Percentiles rank a stretch among this genome's conserved stretches.
phyloP scores from a whole-genome alignment of 2,797 vertebrate species.

The Cossypha polioptera region DNA sequence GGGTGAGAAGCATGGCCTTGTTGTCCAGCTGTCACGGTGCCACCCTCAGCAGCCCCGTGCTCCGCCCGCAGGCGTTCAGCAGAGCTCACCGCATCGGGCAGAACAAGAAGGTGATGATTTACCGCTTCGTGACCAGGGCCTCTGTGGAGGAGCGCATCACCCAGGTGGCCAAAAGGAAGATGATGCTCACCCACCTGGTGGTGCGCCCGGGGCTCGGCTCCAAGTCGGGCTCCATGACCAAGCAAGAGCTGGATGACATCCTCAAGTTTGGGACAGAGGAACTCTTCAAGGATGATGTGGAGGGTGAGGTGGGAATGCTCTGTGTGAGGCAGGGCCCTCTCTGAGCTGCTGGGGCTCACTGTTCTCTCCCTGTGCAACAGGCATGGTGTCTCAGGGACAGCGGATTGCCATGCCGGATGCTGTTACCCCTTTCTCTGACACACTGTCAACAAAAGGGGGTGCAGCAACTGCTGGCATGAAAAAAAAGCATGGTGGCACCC shows the following conservation, averaged over 20 bases:
- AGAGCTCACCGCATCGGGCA: constrained; percentile 96
- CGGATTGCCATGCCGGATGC: constrained; percentile 47
- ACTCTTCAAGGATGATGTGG: constrained; percentile 96
- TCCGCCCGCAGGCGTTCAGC: constrained; percentile 87
- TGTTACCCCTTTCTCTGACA: constrained; percentile 58
- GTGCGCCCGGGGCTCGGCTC: constrained; percentile 95
- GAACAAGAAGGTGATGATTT: constrained; percentile 99
- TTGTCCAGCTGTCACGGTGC: fast-evolving
- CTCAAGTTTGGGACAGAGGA: constrained; percentile 98
- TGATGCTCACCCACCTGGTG: constrained; percentile 98
- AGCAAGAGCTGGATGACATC: constrained; percentile 97
- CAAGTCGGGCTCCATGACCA: constrained; percentile 98
- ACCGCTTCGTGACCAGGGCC: constrained; percentile 95
- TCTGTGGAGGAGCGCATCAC: constrained; percentile 97
- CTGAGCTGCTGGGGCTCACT: not conserved
- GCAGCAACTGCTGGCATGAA: constrained; percentile 51
- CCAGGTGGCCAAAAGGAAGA: constrained; percentile 98
- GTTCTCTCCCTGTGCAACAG: not conserved
- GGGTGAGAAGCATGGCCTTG: not conserved
- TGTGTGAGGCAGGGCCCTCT: fast-evolving
- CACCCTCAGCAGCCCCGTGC: fast-evolving
- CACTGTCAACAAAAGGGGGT: constrained; percentile 60
- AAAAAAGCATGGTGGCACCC: constrained; percentile 75
- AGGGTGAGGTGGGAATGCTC: constrained; percentile 73
- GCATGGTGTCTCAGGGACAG: constrained; percentile 78